A percentile compares a stretch with the other conserved stretches of the same genome.
phyloP scores from a whole-genome alignment of 2,113 vertebrate genomes.

The Colius striatus region DNA sequence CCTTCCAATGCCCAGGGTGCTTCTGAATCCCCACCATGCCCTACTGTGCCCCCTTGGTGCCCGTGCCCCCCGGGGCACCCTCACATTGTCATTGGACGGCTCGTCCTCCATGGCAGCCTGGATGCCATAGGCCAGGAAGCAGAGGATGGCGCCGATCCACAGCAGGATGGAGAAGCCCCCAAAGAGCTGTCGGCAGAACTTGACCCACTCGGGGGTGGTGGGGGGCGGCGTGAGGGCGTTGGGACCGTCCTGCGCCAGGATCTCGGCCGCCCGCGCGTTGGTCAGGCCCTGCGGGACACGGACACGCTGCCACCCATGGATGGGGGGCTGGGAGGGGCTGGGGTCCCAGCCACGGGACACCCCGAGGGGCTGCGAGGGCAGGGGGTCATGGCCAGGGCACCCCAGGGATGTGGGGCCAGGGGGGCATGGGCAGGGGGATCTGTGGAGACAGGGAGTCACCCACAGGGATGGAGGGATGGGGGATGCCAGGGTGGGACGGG shows the following conservation, averaged over 20 bases:
- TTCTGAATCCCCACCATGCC: neutral
- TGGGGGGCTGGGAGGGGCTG: no score
- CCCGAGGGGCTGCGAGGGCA: no score
- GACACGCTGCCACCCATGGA: neutral
- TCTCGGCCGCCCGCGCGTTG: constrained; percentile 77
- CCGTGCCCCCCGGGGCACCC: neutral
- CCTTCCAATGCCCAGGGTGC: neutral
- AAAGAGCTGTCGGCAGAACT: constrained; percentile 94
- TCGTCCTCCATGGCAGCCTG: constrained; percentile 88
- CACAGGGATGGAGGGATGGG: neutral
- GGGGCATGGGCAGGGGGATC: no score
- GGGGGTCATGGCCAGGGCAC: no score
- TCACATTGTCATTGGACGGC: constrained; percentile 89
- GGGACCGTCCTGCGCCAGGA: constrained; percentile 86
- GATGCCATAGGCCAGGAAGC: constrained; percentile 92
- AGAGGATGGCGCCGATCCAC: constrained; percentile 91
- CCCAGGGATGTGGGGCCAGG: no score
- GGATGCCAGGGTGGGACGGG: neutral
- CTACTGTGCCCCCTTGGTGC: neutral
- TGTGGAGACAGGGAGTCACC: neutral
- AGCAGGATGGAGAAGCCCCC: constrained; percentile 93
- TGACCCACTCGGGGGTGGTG: constrained; percentile 92
- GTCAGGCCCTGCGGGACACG: constrained; percentile 81
- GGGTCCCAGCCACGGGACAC: neutral
- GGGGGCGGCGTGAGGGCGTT: constrained; percentile 89